Evolutionary conservation across 2,113 vertebrate genomes (phyloP).

Genomic region (Neopipo cinnamomea): DNA sequence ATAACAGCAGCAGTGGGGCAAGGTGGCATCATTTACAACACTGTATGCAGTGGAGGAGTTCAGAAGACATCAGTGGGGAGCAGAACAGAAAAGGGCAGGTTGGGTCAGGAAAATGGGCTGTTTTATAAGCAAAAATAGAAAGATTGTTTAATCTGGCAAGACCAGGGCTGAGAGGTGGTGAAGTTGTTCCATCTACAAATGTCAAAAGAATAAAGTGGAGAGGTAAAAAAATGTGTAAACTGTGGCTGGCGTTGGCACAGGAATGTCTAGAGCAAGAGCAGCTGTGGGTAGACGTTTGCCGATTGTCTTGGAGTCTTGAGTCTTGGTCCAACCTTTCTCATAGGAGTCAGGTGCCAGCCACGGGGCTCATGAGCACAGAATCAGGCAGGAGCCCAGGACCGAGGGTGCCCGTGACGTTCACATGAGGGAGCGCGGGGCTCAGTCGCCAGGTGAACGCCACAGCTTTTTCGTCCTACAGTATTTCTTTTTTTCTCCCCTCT

Average conservation of each 20-base stretch:
- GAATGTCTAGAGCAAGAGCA: neutral
- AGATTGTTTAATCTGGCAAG: neutral
- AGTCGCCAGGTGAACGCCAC: accelerated
- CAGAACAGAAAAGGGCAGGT: neutral
- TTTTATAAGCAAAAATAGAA: neutral
- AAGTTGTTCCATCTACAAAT: neutral
- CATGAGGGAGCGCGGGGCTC: accelerated
- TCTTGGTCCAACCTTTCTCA: neutral
- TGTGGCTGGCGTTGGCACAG: neutral
- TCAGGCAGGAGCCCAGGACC: accelerated
- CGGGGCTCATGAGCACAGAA: neutral
- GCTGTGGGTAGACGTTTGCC: neutral
- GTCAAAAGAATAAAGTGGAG: neutral
- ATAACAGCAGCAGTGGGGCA: neutral
- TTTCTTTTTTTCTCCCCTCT: neutral
- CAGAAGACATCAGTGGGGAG: neutral
- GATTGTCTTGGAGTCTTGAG: neutral
- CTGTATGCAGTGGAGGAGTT: accelerated
- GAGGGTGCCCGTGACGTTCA: neutral
- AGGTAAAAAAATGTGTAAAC: neutral
- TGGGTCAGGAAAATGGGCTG: neutral
- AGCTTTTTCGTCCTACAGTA: neutral
- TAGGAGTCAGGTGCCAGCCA: accelerated
- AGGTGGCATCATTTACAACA: neutral
- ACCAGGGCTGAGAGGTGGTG: neutral